Percentiles rank a stretch among this genome's conserved stretches.
Evolutionary conservation across 1,140 invertebrate species (phyloP).

Genomic region (Papilio aristodemus): DNA sequence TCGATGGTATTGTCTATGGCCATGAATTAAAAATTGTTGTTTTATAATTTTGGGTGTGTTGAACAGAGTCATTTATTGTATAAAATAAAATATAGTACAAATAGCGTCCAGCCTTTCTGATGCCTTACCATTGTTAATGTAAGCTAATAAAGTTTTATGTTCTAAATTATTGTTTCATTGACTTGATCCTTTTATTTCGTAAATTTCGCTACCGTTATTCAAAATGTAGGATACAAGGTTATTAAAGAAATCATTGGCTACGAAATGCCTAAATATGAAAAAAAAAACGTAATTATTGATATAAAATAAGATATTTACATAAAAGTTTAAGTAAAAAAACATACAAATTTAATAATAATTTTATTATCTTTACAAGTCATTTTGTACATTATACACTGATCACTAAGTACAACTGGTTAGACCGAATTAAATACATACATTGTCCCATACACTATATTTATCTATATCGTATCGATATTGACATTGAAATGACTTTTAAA

Average conservation of each 20-base stretch:
- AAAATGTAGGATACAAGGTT: no score
- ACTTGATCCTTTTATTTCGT: background rate
- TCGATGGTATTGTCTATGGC: no score
- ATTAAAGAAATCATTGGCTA: background rate
- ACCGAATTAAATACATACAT: constrained; percentile 4
- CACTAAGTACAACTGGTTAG: background rate
- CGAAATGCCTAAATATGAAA: background rate
- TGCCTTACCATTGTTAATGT: constrained; percentile 48
- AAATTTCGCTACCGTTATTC: no score
- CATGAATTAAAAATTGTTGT: no score
- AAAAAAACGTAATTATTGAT: background rate
- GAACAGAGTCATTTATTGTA: constrained; percentile 19
- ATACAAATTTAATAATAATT: background rate
- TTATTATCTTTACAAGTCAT: constrained; percentile 18
- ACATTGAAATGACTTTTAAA: background rate
- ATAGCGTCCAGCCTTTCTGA: constrained; percentile 43
- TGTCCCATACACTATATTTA: background rate
- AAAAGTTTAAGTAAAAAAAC: background rate
- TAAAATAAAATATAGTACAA: constrained; percentile 45
- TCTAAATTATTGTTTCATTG: constrained; percentile 36
- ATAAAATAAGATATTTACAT: background rate
- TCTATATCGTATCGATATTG: background rate
- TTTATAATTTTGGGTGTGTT: constrained; percentile 13
- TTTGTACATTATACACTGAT: constrained; percentile 10
- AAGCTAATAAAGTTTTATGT: constrained; percentile 44